Conservation (phyloP, 2,888 invertebrate genomes). For the Drosophila pseudotalamancana region DNA sequence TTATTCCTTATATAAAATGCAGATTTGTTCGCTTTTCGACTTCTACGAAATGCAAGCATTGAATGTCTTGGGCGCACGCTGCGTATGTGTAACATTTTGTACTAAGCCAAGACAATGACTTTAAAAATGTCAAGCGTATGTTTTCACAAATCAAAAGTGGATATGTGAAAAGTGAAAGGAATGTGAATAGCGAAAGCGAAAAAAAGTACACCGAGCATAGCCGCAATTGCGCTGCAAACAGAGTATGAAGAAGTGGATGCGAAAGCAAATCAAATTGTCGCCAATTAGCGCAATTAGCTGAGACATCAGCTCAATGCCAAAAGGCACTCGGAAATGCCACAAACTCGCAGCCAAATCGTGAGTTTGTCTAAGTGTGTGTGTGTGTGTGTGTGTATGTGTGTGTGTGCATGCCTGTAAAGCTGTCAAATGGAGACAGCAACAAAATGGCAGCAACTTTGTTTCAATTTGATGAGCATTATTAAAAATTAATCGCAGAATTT, state of each 20-base stretch:
- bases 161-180: too few relatives aligned
- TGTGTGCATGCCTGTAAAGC: constrained; percentile 5
- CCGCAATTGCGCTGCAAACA: not conserved
- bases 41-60: too few relatives aligned
- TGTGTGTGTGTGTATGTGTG: not conserved
- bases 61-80: not conserved
- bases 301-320: constrained; percentile 27
- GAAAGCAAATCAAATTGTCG: constrained; percentile 61
- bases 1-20: too few relatives aligned
- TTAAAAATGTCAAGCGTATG: too few relatives aligned
- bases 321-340: constrained; percentile 22
- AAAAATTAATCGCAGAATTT: constrained; percentile 78
- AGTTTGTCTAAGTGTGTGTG: not conserved
- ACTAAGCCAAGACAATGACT: too few relatives aligned
- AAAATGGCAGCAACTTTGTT: constrained; percentile 38
- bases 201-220: too few relatives aligned
- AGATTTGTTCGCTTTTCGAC: too few relatives aligned
- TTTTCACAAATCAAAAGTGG: too few relatives aligned
- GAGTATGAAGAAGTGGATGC: not conserved
- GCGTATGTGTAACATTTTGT: not conserved
- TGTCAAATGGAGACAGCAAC: constrained; percentile 41
- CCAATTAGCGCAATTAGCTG: constrained; percentile 69
- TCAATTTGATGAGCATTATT: constrained; percentile 72
- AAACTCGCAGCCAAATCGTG: not conserved
- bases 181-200: too few relatives aligned